phyloP scores from a whole-genome alignment of 2,888 invertebrate species.

The Enchytraeus crypticus region DNA sequence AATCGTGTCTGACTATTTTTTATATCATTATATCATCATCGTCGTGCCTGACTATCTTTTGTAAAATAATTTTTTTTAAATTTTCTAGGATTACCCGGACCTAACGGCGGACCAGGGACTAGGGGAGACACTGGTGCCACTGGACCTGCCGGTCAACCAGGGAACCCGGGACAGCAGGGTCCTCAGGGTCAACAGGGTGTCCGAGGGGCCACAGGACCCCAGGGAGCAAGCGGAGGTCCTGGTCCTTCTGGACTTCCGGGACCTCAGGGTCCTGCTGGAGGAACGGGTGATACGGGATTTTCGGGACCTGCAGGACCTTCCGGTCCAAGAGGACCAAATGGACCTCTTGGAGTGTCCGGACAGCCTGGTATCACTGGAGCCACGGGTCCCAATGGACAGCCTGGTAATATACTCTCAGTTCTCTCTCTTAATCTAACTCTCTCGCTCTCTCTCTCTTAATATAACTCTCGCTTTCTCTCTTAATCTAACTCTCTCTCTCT shows the following conservation, averaged over 20 bases:
- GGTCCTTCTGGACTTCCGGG: not conserved
- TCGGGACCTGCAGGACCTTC: not conserved
- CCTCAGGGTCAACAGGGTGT: conserved; percentile 14
- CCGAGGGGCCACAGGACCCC: too few species aligned
- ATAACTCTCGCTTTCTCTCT: too few species aligned
- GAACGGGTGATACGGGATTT: not conserved
- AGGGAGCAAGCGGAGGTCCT: conserved; percentile 4
- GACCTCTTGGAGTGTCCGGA: not conserved
- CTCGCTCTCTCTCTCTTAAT: too few species aligned
- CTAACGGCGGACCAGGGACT: conserved; percentile 29
- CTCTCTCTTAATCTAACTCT: too few species aligned
- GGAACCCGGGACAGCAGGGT: conserved; percentile 15
- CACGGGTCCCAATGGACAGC: not conserved
- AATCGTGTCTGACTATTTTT: too few species aligned
- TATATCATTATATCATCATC: too few species aligned
- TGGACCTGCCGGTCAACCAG: conserved; percentile 15
- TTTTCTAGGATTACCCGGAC: conserved; percentile 54
- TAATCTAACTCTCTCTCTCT: too few species aligned
- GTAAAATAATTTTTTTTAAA: too few species aligned
- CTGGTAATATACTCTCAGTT: too few species aligned
- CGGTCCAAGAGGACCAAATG: not conserved
- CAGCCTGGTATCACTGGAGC: not conserved
- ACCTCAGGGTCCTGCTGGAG: not conserved
- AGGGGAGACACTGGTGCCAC: conserved; percentile 11
- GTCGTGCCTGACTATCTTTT: too few species aligned